Evolutionary conservation across 2,797 vertebrate genomes (phyloP).

Genomic region (Sebastolobus alascanus): DNA sequence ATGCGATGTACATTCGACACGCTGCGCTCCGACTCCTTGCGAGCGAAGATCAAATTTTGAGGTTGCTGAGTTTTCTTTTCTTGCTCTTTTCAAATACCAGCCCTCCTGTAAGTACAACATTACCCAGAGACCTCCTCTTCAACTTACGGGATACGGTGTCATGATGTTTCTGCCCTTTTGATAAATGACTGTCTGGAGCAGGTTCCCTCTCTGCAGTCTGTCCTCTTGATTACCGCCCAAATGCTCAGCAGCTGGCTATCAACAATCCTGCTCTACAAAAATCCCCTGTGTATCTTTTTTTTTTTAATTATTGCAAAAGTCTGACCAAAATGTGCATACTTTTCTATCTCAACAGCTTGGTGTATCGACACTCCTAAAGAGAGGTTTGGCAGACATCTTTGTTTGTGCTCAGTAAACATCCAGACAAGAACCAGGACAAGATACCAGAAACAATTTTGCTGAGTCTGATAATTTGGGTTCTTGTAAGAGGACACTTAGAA

Average conservation of each 20-base stretch:
- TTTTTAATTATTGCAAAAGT: slow-evolving; percentile 18
- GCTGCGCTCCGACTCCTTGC: slow-evolving; percentile 19
- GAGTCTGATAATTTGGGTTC: neutral
- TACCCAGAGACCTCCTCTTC: slow-evolving; percentile 69
- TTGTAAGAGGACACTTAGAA: neutral
- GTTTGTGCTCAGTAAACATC: slow-evolving; percentile 4
- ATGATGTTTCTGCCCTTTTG: slow-evolving; percentile 58
- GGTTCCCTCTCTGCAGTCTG: slow-evolving; percentile 67
- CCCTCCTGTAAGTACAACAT: slow-evolving; percentile 47
- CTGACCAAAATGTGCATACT: neutral
- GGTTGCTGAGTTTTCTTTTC: slow-evolving; percentile 36
- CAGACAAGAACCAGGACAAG: neutral
- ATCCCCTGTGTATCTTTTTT: neutral
- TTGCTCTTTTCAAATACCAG: slow-evolving; percentile 57
- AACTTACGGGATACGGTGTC: slow-evolving; percentile 45
- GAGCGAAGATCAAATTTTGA: slow-evolving; percentile 14
- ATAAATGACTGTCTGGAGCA: slow-evolving; percentile 70
- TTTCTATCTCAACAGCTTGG: neutral
- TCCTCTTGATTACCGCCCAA: slow-evolving; percentile 61
- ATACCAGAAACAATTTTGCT: neutral
- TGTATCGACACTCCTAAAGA: neutral
- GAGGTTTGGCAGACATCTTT: slow-evolving; percentile 13
- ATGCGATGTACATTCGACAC: slow-evolving; percentile 10
- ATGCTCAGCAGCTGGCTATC: slow-evolving; percentile 46
- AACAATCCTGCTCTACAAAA: slow-evolving; percentile 12